Evolutionary conservation across 2,888 invertebrate species (phyloP), one percentile per base, ranked within the genome.

Genomic region (Euzophera pinguis): DNA sequence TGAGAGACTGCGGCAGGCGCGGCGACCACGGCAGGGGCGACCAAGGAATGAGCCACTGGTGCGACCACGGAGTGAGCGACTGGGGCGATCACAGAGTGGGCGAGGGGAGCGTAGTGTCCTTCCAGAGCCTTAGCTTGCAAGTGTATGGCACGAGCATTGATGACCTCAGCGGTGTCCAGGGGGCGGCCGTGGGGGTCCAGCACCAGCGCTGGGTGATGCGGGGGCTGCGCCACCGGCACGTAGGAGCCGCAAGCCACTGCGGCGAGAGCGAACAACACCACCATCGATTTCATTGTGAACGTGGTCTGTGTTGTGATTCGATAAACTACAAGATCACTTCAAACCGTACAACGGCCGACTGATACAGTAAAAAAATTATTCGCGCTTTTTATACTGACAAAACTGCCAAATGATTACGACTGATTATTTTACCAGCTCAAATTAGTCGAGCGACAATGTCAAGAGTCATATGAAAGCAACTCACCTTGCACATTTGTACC

Each of bases 191-290:
- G 86, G 37, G 84, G 75, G 74, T 86, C 87, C 76, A 89, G 78
- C 71, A 90, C 84, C 56, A 86, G 52, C 32, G 91, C 90, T 34
- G 91, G 80, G 62, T 80, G 78, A 69, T 89, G 81, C 57, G 84
- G 73, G 32, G 86, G 87, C 73, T 90, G 88, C 65, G 88, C 90
- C 72, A 75, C 67, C 58, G 77, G 84, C 69, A 85, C 78, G 75
- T 79, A 70, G 42, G 90, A 90, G 68, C 92, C 93, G 71, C 89
- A 90, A 56, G 91, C 92, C 73, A 92, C 84, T 61, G 92, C 90
- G 72, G 91, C 81, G 60, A 93, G 82, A 84, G 92, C 92, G 82
- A 91, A 92, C 81, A 93, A 91, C 84, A 92, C 92, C 91, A 92
- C 91, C 91, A 91, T 75, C 88, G 88, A 76, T 75, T 78, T 81